These are phyloP conservation scores for Drosophila ercepeae DNA, from an alignment of 1,140 invertebrate species.

Conservation along the genomic window DNA sequence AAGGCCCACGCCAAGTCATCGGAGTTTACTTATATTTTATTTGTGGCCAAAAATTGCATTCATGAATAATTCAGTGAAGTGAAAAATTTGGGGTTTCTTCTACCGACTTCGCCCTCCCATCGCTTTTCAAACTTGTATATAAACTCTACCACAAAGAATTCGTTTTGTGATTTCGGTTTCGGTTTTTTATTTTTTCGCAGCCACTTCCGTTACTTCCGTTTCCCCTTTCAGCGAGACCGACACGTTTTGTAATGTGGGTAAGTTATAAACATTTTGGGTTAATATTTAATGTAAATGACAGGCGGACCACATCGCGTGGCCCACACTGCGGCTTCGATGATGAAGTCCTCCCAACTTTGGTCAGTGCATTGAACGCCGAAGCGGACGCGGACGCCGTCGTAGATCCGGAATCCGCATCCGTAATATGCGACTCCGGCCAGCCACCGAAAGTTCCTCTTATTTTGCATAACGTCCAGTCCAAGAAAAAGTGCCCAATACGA, in stretches of 20 bases:
- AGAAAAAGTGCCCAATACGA: conserved; percentile 11
- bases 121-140: conserved; percentile 35
- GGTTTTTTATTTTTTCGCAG: conserved; percentile 39
- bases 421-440: neutral
- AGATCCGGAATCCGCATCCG: neutral
- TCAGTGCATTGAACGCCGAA: neutral
- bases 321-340: conserved; percentile 53
- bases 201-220: conserved; percentile 35
- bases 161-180: conserved; percentile 37
- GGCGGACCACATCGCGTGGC: conserved; percentile 24
- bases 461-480: conserved; percentile 43
- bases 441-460: conserved; percentile 30
- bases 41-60: conserved; percentile 81
- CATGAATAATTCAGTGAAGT: conserved; percentile 81
- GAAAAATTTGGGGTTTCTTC: conserved; percentile 67
- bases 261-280: conserved; percentile 77
- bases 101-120: conserved; percentile 13
- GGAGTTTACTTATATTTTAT: conserved; percentile 76
- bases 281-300: conserved; percentile 80
- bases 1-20: conserved; percentile 37
- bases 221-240: conserved; percentile 5
- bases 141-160: conserved; percentile 51
- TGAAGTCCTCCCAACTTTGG: conserved; percentile 37
- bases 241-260: conserved; percentile 60
- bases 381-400: neutral